Evolutionary conservation across 2,888 invertebrate genomes (phyloP).

Genomic region (Dilophus febrilis): DNA sequence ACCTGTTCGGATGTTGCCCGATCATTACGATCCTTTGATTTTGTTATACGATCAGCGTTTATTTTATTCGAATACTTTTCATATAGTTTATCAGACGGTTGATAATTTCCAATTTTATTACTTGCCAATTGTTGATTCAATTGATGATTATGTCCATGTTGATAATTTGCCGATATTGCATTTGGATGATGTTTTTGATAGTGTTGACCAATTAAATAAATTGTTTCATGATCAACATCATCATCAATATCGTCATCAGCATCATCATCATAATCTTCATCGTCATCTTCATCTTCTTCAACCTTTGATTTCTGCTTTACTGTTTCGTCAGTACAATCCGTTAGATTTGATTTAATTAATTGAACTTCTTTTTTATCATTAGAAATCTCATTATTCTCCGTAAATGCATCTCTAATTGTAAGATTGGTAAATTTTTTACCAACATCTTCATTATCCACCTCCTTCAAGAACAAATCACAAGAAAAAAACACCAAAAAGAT

Average conservation of each 20-base stretch:
- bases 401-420: constrained; percentile 19
- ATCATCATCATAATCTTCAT: constrained; percentile 16
- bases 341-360: constrained; percentile 7
- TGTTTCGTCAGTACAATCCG: constrained; percentile 3
- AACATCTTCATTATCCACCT: constrained; percentile 11
- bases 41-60: constrained; percentile 60
- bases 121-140: constrained; percentile 37
- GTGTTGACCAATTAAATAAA: no score
- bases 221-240: constrained; percentile 20
- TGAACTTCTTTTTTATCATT: not conserved
- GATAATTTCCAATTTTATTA: constrained; percentile 47
- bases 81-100: constrained; percentile 66
- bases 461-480: not conserved
- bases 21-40: constrained; percentile 80
- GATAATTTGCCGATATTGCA: constrained; percentile 3
- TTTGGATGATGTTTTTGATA: constrained; percentile 23
- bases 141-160: constrained; percentile 6
- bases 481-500: no score
- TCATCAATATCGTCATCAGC: constrained; percentile 13
- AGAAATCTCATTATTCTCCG: constrained; percentile 10
- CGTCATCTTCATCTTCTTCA: constrained; percentile 14
- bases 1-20: constrained; percentile 94
- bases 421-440: constrained; percentile 14
- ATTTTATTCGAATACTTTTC: constrained; percentile 65
- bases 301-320: constrained; percentile 11